Evolutionary conservation across 2,113 vertebrate genomes (phyloP).

Genomic region (Semnopithecus entellus): DNA sequence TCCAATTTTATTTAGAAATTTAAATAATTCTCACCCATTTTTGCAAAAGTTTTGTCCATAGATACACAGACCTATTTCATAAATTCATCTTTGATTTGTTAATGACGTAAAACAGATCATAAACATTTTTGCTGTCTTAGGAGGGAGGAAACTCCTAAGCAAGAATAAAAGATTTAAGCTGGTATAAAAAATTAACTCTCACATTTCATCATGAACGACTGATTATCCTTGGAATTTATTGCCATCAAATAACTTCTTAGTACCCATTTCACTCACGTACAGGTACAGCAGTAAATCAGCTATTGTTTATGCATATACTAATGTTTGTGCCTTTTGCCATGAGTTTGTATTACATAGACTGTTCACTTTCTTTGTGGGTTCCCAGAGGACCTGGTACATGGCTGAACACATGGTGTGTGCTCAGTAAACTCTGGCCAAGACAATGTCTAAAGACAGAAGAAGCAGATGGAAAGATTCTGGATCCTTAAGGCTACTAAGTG

Average conservation of each 20-base stretch:
- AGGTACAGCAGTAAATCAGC: not conserved
- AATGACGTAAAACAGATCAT: not conserved
- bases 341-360: not conserved
- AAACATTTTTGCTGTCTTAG: not conserved
- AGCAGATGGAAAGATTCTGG: not conserved
- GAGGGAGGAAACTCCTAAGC: not conserved
- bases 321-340: not conserved
- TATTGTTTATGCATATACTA: not conserved
- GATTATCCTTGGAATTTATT: not conserved
- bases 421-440: not conserved
- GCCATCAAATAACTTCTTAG: not conserved
- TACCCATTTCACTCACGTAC: not conserved
- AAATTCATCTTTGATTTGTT: not conserved
- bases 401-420: not conserved
- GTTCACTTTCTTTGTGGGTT: not conserved
- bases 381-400: not conserved
- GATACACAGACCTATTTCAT: not conserved
- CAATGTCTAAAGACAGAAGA: not conserved
- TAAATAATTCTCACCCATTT: not conserved
- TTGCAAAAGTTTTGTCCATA: not conserved
- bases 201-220: not conserved
- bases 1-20: not conserved
- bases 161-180: not conserved
- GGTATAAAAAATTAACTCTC: not conserved
- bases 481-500: not conserved